Evolutionary conservation across 2,797 vertebrate species (phyloP), one percentile per base, ranked within the genome.

Genomic region (Anguilla megastoma): DNA sequence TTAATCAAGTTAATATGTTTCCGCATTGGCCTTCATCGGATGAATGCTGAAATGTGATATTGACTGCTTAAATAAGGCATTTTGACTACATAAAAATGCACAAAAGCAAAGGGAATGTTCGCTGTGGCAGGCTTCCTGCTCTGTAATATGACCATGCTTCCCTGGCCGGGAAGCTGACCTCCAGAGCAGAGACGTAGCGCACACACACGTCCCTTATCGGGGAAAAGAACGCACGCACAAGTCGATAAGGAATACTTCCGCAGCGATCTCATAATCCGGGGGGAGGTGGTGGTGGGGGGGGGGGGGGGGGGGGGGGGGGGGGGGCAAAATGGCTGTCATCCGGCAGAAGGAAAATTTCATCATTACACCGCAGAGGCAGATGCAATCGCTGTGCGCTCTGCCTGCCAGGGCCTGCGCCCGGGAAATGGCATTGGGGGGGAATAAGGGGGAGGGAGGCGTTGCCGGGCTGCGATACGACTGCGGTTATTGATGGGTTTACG

Each of bases 181-280:
- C 90, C 91, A 87, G 92, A 92, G 93, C 92, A 85, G 85, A 87
- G 94, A 87, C 84, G 45, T 66, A 92, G 92, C 93, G 94, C 21
- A 63, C 21, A 63, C 60, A 24, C 60, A 63, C 60, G 10, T 94
- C 94, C 66, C 95, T 96, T 96, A 97, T 96, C 96, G 93, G 92
- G 94, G 95, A 93, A 95, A 91, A 92, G 24, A 30, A 33, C n/a
- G 66, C 9, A 30, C 63, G 63, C 21, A 66, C 94, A 93, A 92
- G 93, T 92, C 54, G 85, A 96, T 96, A 96, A 96, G 95, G 92
- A 95, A 95, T 88, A 93, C 94, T 91, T 94, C 90, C 85, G 91
- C 91, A 92, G 94, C 94, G 93, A 95, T 95, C 95, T 93, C 91
- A 94, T 95, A 93, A 96, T 95, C 95, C 94, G 92, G 91, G 88